Percentiles rank a stretch among this genome's conserved stretches.
These are phyloP conservation scores for Lasioglossum figueresi DNA, from an alignment of 2,888 invertebrate genomes.

Conservation along the genomic window DNA sequence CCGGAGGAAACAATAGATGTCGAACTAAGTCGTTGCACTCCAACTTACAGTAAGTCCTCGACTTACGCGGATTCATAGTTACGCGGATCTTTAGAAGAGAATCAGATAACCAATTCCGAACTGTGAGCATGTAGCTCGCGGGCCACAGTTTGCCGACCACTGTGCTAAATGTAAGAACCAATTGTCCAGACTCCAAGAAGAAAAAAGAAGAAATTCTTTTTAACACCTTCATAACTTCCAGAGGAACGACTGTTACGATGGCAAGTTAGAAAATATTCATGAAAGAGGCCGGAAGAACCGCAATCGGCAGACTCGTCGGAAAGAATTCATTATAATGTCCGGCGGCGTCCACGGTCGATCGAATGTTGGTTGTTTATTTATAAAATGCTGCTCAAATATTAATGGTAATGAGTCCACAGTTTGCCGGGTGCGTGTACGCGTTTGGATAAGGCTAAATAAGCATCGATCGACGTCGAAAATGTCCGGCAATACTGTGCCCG, in stretches of 20 bases:
- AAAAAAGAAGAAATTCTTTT: too few species aligned
- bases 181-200: too few species aligned
- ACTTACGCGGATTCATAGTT: too few species aligned
- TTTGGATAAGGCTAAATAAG: slow-evolving; percentile 38
- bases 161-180: too few species aligned
- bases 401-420: slow-evolving; percentile 44
- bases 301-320: background rate
- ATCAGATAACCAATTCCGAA: too few species aligned
- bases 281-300: background rate
- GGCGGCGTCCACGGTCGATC: background rate
- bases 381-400: slow-evolving; percentile 51
- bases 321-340: background rate
- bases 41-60: too few species aligned
- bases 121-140: too few species aligned
- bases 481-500: slow-evolving; percentile 26
- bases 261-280: background rate
- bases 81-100: too few species aligned
- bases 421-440: slow-evolving; percentile 3
- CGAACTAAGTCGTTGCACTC: background rate
- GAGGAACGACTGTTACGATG: background rate
- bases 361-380: slow-evolving; percentile 40
- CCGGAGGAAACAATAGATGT: background rate
- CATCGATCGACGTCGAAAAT: slow-evolving; percentile 36
- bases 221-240: background rate
- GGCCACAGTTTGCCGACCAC: too few species aligned